Evolutionary conservation across 1,140 invertebrate genomes (phyloP).

Genomic region (Aphaenogaster ashmeadi): DNA sequence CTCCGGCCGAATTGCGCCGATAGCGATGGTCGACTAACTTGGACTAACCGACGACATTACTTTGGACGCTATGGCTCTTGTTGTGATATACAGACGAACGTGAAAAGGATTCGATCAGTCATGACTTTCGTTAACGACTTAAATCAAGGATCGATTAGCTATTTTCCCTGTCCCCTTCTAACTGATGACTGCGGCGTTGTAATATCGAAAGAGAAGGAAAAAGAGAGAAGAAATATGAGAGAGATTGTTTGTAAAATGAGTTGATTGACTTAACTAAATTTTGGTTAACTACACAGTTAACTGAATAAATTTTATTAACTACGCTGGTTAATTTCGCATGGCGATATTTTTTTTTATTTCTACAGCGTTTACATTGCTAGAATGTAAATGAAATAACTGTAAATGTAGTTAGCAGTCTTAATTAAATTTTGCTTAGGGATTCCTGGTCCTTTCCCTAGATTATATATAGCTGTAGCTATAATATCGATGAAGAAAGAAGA

Average conservation of each 20-base stretch:
- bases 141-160: slow-evolving; percentile 19
- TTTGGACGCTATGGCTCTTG: slow-evolving; percentile 10
- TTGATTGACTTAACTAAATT: slow-evolving; percentile 32
- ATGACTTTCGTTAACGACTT: slow-evolving; percentile 12
- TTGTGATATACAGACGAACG: slow-evolving; percentile 28
- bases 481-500: background rate
- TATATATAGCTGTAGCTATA: background rate
- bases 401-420: slow-evolving; percentile 30
- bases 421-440: slow-evolving; percentile 49
- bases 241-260: background rate
- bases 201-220: background rate
- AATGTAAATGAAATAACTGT: slow-evolving; percentile 7
- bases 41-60: slow-evolving; percentile 15
- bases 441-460: background rate
- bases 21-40: slow-evolving; percentile 31
- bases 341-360: slow-evolving; percentile 21
- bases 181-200: background rate
- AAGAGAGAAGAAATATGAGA: background rate
- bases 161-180: background rate
- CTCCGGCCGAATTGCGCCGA: slow-evolving; percentile 34
- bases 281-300: slow-evolving; percentile 28
- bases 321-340: slow-evolving; percentile 5
- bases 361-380: slow-evolving; percentile 7
- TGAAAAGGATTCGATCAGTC: slow-evolving; percentile 48
- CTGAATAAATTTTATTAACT: slow-evolving; percentile 27